Percentiles rank a stretch among this genome's conserved stretches.
phyloP scores from a whole-genome alignment of 2,113 vertebrate species.

The Plecotus auritus region DNA sequence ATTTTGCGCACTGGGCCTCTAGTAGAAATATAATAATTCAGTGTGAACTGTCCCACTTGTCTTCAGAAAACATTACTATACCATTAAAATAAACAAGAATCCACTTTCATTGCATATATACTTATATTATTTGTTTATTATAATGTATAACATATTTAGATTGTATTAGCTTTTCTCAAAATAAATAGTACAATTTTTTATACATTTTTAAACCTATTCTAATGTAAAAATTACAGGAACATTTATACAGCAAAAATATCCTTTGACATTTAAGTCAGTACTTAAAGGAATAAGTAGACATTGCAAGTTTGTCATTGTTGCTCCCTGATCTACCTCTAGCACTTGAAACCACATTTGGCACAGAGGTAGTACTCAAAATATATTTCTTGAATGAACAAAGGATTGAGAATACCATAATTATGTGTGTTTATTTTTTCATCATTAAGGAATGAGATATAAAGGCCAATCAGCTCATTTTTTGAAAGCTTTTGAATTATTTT shows the following conservation, averaged over 20 bases:
- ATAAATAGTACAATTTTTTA: not conserved
- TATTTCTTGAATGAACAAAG: not conserved
- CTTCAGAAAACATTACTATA: not conserved
- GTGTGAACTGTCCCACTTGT: not conserved
- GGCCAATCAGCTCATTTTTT: not conserved
- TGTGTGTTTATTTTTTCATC: not conserved
- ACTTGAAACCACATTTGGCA: not conserved
- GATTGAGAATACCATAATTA: not conserved
- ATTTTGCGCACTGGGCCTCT: too few species aligned
- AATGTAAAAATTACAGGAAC: not conserved
- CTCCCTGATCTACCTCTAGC: not conserved
- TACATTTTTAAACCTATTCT: not conserved
- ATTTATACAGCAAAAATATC: not conserved
- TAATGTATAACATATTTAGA: not conserved
- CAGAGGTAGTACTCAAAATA: not conserved
- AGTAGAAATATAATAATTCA: not conserved
- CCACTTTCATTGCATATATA: not conserved
- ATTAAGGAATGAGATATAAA: not conserved
- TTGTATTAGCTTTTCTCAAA: not conserved
- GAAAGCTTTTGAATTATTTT: not conserved
- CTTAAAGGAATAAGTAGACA: not conserved
- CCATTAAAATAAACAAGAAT: not conserved
- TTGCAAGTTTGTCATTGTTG: not conserved
- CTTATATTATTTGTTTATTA: not conserved
- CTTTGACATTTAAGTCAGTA: not conserved